Evolutionary conservation across 1,140 invertebrate genomes (phyloP).

Genomic region (Helicoverpa armigera): DNA sequence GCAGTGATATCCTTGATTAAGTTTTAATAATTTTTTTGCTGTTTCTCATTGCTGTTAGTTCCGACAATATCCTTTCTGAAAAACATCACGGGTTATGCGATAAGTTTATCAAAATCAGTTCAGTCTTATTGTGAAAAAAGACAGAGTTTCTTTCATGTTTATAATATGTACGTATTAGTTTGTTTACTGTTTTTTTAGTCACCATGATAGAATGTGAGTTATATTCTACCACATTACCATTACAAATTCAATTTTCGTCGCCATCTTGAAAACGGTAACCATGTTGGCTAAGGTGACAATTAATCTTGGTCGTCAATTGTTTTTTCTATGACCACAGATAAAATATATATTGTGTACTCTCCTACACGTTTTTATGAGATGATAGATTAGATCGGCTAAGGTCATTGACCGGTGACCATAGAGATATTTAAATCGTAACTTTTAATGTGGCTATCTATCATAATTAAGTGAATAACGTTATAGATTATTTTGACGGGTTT

Average conservation of each 20-base stretch:
- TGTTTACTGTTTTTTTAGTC: too few species aligned
- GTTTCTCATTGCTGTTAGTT: neutral
- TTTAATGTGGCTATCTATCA: constrained; percentile 6
- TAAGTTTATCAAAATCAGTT: too few species aligned
- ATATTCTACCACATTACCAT: neutral
- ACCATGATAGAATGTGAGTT: too few species aligned
- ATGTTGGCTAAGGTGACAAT: neutral
- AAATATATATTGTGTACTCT: constrained; percentile 14
- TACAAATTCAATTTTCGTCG: neutral
- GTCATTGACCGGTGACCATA: constrained; percentile 28
- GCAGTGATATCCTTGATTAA: neutral
- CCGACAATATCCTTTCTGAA: too few species aligned
- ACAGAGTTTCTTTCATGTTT: too few species aligned
- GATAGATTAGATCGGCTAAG: constrained; percentile 16
- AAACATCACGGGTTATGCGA: too few species aligned
- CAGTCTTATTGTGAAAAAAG: too few species aligned
- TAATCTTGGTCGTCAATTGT: constrained; percentile 10
- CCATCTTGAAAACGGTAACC: constrained; percentile 1
- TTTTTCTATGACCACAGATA: constrained; percentile 21
- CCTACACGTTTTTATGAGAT: constrained; percentile 12
- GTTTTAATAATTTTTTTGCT: neutral
- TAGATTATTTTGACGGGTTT: neutral
- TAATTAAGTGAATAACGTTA: constrained; percentile 26
- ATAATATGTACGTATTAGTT: too few species aligned
- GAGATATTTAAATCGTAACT: constrained; percentile 4